These are phyloP conservation scores for Lasioglossum malachurum DNA, from an alignment of 2,888 invertebrate genomes.

Conservation along the genomic window DNA sequence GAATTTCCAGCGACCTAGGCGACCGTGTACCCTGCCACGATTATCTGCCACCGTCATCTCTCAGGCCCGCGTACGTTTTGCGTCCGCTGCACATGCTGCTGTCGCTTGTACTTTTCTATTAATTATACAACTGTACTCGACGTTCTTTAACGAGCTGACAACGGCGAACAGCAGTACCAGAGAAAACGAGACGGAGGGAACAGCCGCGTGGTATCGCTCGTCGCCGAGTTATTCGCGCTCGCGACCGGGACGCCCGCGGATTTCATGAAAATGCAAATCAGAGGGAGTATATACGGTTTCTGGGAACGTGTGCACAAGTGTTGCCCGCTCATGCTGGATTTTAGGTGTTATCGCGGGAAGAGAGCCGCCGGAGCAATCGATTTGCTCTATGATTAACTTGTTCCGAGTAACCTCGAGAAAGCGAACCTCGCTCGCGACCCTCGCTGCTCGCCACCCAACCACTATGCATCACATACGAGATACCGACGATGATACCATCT, in stretches of 20 bases:
- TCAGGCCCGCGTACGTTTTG: slow-evolving; percentile 56
- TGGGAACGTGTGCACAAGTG: slow-evolving; percentile 13
- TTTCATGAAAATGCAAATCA: slow-evolving; percentile 48
- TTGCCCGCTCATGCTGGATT: background rate
- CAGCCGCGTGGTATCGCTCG: slow-evolving; percentile 39
- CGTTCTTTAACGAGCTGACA: slow-evolving; percentile 64
- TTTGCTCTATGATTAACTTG: slow-evolving; percentile 23
- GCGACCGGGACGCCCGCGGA: background rate
- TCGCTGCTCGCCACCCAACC: background rate
- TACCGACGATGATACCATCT: background rate
- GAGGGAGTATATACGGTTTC: slow-evolving; percentile 35
- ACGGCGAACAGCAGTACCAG: background rate
- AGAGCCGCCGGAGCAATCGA: background rate
- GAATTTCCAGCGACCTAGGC: slow-evolving; percentile 69
- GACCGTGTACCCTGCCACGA: slow-evolving; percentile 71
- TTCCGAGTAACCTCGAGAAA: background rate
- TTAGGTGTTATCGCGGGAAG: background rate
- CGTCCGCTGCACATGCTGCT: slow-evolving; percentile 52
- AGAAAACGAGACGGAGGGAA: slow-evolving; percentile 7
- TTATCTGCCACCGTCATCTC: slow-evolving; percentile 72
- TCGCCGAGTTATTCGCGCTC: slow-evolving; percentile 38
- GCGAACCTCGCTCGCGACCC: slow-evolving; percentile 4
- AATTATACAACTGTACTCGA: slow-evolving; percentile 69
- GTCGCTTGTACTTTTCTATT: slow-evolving; percentile 70
- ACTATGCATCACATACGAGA: background rate